Base-by-base conservation (phyloP, 2,797 vertebrate species). In the Tragopan temminckii region DNA sequence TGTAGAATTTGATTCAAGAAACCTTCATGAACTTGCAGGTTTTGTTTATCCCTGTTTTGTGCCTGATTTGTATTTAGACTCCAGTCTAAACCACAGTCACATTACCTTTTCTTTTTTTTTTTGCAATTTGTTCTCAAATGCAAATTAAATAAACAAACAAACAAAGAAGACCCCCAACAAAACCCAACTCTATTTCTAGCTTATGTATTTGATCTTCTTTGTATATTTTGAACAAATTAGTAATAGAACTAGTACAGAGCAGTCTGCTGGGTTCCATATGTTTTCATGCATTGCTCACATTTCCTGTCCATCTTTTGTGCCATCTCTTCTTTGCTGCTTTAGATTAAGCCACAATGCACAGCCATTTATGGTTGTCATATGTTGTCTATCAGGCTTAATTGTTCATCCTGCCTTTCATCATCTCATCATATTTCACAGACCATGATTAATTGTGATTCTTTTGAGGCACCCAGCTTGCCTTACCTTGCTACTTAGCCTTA, bases 381-480 rank as follows among this genome's bases (percentile, higher is more conserved):
- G 95, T 89, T 92, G 70, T 76, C 38, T 79, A 94, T 96, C 85
- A 93, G 77, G 62, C n/a, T n/a, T 93, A 94, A 84, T 79, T 62
- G 29, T 88, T 94, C 64, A 0, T 93, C 95, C 93, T 94, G 94
- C 88, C 93, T 95, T 95, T 96, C 93, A 95, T 93, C 78, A 70
- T 74, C 80, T 94, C 61, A 57, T 93, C 85, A 0, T 46, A 70
- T 90, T 88, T 95, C 90, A 77, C 38, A 91, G 80, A 46, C 79
- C 68, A 27, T 0, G 7, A 89, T 91, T 79, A 83, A 85, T 83
- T 31, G 14, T 8, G 53, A 43, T 57, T 80, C 90, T 74, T 93
- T 8, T 16, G 89, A 94, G 90, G 87, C 64, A 62, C 40, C 38
- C 63, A 52, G 59, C 43, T 70, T 80, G 87, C 90, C 63, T 88